Evolutionary conservation across 2,888 invertebrate genomes (phyloP).

Genomic region (Andrena marginata): DNA sequence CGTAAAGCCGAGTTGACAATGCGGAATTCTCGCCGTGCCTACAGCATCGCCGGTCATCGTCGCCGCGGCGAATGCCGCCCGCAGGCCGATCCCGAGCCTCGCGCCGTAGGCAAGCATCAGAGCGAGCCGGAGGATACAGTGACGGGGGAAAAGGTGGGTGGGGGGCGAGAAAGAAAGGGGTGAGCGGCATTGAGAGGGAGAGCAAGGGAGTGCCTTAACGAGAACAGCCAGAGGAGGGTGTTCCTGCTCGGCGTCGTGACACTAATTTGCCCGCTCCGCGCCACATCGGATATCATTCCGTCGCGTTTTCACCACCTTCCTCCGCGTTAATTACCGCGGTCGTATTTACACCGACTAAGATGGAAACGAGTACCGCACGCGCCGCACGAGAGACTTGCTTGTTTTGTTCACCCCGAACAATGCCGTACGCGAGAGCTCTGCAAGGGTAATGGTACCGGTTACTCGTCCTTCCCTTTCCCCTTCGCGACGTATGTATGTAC

Average conservation of each 20-base stretch:
- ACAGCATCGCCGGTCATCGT: slow-evolving; percentile 50
- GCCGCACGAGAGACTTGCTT: slow-evolving; percentile 10
- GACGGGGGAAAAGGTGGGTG: slow-evolving; percentile 15
- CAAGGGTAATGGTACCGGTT: slow-evolving; percentile 25
- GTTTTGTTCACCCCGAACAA: slow-evolving; percentile 47
- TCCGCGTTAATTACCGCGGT: slow-evolving; percentile 81
- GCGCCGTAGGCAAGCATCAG: slow-evolving; percentile 33
- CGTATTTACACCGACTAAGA: slow-evolving; percentile 75
- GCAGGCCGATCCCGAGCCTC: slow-evolving; percentile 31
- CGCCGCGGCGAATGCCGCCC: slow-evolving; percentile 41
- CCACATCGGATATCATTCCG: slow-evolving; percentile 75
- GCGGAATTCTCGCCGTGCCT: slow-evolving; percentile 66
- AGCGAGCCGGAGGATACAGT: slow-evolving; percentile 16
- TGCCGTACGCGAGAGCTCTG: slow-evolving; percentile 17
- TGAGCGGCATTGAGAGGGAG: slow-evolving; percentile 34
- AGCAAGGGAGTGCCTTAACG: slow-evolving; percentile 59
- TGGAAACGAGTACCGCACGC: slow-evolving; percentile 54
- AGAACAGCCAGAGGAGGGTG: slow-evolving; percentile 61
- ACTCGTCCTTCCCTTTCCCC: slow-evolving; percentile 29
- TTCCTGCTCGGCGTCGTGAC: slow-evolving; percentile 62
- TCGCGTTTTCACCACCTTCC: slow-evolving; percentile 78
- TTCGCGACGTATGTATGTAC: background rate
- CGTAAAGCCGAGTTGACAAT: slow-evolving; percentile 71
- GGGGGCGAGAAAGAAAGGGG: slow-evolving; percentile 20
- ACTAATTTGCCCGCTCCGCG: slow-evolving; percentile 71